phyloP scores from a whole-genome alignment of 2,113 vertebrate species.

The Numida meleagris region DNA sequence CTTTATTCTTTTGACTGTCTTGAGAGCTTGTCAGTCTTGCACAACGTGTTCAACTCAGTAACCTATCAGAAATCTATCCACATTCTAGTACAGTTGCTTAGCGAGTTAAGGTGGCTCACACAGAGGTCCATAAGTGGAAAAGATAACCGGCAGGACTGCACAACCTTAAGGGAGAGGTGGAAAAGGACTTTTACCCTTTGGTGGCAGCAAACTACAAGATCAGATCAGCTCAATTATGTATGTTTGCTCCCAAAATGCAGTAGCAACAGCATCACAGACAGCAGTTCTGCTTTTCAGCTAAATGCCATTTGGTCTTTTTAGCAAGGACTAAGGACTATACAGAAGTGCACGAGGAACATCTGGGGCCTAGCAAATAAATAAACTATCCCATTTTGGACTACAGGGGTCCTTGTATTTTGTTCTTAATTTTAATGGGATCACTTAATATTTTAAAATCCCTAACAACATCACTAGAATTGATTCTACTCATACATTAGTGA shows the following conservation, averaged over 20 bases:
- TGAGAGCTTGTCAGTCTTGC: not conserved
- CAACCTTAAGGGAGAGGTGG: not conserved
- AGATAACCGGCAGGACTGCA: not conserved
- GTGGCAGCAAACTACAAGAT: not conserved
- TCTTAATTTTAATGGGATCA: not conserved
- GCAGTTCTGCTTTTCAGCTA: not conserved
- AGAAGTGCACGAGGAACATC: not conserved
- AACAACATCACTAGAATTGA: not conserved
- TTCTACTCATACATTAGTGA: not conserved
- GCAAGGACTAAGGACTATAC: not conserved
- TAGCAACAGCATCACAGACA: not conserved
- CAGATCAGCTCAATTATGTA: not conserved
- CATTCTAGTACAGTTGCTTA: not conserved
- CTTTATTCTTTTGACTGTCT: not conserved
- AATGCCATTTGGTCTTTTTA: not conserved
- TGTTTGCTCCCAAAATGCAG: not conserved
- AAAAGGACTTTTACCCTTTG: not conserved
- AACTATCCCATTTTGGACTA: not conserved
- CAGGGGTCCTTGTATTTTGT: not conserved
- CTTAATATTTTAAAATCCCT: not conserved
- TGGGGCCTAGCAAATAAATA: not conserved
- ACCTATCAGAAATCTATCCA: not conserved
- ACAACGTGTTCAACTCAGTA: not conserved
- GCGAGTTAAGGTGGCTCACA: not conserved
- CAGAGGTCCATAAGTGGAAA: not conserved